phyloP scores from a whole-genome alignment of 2,113 vertebrate species.

The Pycnonotus jocosus region DNA sequence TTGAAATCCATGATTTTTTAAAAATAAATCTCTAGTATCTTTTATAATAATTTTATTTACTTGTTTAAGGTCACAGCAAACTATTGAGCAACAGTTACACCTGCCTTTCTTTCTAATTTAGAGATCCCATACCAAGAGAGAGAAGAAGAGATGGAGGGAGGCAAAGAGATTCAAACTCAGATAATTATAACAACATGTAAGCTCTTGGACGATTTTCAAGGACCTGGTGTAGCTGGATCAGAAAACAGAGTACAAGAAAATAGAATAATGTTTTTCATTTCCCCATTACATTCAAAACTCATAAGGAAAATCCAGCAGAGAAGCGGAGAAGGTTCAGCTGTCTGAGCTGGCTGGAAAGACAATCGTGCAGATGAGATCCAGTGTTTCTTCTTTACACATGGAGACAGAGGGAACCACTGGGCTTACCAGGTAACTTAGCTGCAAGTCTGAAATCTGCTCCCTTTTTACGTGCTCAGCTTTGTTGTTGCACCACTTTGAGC shows the following conservation, averaged over 20 bases:
- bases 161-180: neutral
- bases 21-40: neutral
- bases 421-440: neutral
- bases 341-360: neutral
- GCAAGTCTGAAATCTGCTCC: neutral
- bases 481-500: neutral
- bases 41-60: neutral
- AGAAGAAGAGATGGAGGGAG: neutral
- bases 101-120: neutral
- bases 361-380: neutral
- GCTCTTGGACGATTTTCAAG: neutral
- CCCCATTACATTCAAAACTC: neutral
- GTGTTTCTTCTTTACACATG: neutral
- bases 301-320: neutral
- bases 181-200: neutral
- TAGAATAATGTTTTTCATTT: neutral
- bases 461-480: neutral
- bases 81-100: neutral
- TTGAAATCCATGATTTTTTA: neutral
- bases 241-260: neutral
- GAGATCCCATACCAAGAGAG: neutral
- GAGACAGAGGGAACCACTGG: neutral
- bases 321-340: neutral
- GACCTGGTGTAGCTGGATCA: neutral
- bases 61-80: neutral